Conservation (phyloP, 2,113 vertebrate genomes). For the Scartelaos histophorus region DNA sequence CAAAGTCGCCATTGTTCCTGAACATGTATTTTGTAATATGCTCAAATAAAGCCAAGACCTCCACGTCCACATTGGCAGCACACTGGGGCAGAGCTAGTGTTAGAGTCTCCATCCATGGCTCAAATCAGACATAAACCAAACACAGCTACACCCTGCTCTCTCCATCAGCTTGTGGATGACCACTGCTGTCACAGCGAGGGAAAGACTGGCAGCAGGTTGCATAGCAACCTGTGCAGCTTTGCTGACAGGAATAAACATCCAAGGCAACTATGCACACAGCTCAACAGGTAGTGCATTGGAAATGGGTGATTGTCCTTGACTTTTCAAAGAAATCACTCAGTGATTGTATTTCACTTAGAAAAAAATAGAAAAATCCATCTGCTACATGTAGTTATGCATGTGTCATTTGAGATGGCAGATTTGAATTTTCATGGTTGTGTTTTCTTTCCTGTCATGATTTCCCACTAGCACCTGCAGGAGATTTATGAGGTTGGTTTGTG, state of each 20-base stretch:
- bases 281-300: slow-evolving; percentile 26
- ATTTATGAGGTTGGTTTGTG: slow-evolving; percentile 23
- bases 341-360: no score
- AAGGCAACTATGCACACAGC: slow-evolving; percentile 43
- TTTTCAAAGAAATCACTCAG: background rate
- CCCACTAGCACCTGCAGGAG: slow-evolving; percentile 38
- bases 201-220: slow-evolving; percentile 53
- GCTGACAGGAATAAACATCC: slow-evolving; percentile 42
- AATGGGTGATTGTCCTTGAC: slow-evolving; percentile 2
- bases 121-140: background rate
- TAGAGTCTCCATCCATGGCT: background rate
- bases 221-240: slow-evolving; percentile 57
- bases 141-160: slow-evolving; percentile 13
- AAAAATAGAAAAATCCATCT: background rate
- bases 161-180: slow-evolving; percentile 1
- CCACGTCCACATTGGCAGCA: background rate
- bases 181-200: slow-evolving; percentile 15
- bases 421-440: slow-evolving; percentile 58
- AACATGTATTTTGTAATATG: background rate
- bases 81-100: background rate
- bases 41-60: background rate
- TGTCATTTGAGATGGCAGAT: slow-evolving; percentile 56
- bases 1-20: background rate
- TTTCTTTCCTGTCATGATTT: slow-evolving; percentile 23
- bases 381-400: slow-evolving; percentile 5